Evolutionary conservation across 2,888 invertebrate species (phyloP), one percentile per base, ranked within the genome.

Genomic region (Anticlea derivata): DNA sequence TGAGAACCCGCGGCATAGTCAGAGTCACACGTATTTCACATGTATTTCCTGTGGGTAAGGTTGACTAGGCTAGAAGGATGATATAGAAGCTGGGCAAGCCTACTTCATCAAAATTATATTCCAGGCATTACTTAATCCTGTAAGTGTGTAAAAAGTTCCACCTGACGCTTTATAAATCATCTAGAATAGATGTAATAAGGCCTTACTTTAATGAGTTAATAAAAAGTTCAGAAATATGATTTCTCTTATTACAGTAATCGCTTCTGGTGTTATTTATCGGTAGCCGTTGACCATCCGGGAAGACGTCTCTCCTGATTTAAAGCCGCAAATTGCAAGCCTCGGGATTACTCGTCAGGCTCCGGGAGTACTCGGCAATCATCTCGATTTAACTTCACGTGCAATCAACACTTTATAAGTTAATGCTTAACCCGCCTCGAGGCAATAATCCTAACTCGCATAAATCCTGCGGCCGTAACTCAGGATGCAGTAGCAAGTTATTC

Each of bases 281-380:
- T 85, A 87, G 89, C 87, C 54, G 75, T 57, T 66, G 74, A 63
- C 68, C 73, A 65, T 69, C 70, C 69, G 70, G 24, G 59, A 44
- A 50, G 68, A 63, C 72, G 67, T 73, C 67, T 70, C 72, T 64
- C 68, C 75, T 88, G 89, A 90, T 90, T 90, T 90, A 90, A 65
- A 75, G 80, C 78, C 81, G 78, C 75, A 90, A 89, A 90, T 90
- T 89, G 88, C 88, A 83, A 73, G 73, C 74, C 76, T 67, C 67
- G 74, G 70, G 68, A 72, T 73, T 78, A 71, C 78, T 38, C 38
- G 88, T 85, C 84, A 72, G 74, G 72, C 77, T 17, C 17, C 17
- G 17, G 70, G 66, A 70, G 71, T 78, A 70, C 78, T 43, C 43
- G 24, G 44, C 73, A 71, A 75, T 76, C 76, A 70, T 75, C 76